Conservation (phyloP, 2,797 vertebrate species). For the Ara ararauna region DNA sequence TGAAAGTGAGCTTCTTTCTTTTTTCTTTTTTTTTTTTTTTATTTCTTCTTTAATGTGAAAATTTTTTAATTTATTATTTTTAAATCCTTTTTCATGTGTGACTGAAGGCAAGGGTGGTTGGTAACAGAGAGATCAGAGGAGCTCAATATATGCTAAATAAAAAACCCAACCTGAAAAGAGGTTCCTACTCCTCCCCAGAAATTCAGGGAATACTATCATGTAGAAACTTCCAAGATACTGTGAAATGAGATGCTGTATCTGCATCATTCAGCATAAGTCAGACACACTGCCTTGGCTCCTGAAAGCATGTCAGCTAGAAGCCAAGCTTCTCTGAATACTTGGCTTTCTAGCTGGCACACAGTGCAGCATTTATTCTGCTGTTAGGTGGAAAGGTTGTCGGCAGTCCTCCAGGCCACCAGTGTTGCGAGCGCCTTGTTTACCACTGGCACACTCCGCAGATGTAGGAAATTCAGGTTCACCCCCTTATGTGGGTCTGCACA, state of each 20-base stretch:
- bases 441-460: fast-evolving
- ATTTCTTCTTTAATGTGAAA: background rate
- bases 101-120: background rate
- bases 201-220: background rate
- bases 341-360: background rate
- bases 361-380: background rate
- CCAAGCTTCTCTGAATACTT: background rate
- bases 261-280: background rate
- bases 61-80: background rate
- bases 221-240: background rate
- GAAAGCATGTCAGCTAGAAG: background rate
- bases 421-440: background rate
- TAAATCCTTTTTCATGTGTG: background rate
- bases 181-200: background rate
- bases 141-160: background rate
- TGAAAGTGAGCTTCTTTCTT: background rate
- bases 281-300: background rate
- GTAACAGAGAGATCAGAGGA: background rate
- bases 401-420: background rate
- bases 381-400: fast-evolving
- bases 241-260: background rate
- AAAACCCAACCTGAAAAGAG: background rate
- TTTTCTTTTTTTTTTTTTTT: background rate
- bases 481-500: background rate
- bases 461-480: background rate